Conservation (phyloP, 1,140 invertebrate genomes). For the Brachystomella parvula region DNA sequence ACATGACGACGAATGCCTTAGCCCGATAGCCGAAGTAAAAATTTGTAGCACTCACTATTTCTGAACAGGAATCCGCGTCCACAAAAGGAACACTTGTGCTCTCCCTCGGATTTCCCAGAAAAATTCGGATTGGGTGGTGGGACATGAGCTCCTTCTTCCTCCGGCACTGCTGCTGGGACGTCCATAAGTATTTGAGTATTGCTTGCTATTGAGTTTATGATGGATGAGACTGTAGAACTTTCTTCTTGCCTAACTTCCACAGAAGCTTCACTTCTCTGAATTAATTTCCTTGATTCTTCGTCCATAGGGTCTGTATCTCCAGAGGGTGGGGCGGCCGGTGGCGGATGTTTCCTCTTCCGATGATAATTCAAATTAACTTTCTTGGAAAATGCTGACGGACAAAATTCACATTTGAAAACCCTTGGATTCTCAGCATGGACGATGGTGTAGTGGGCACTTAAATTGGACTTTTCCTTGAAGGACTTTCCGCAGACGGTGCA, state of each 20-base stretch:
- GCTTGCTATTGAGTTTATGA: conserved; percentile 1
- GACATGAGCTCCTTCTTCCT: conserved; percentile 22
- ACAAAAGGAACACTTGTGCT: conserved; percentile 36
- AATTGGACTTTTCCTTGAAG: conserved; percentile 33
- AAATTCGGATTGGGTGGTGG: neutral
- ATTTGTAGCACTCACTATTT: conserved; percentile 18
- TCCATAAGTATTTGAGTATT: no score
- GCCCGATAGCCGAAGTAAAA: no score
- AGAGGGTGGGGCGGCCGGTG: conserved; percentile 8
- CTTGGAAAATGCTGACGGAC: conserved; percentile 34
- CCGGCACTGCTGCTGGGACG: no score
- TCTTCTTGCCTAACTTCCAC: no score
- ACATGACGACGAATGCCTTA: no score
- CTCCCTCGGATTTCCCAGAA: conserved; percentile 34
- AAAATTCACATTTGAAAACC: conserved; percentile 35
- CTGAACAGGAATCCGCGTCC: conserved; percentile 35
- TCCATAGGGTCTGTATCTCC: no score
- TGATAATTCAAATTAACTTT: conserved; percentile 35
- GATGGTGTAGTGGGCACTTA: conserved; percentile 27
- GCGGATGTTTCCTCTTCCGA: conserved; percentile 34
- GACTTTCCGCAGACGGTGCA: conserved; percentile 31
- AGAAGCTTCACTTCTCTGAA: no score
- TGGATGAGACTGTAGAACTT: neutral
- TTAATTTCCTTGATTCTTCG: no score
- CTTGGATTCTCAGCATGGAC: conserved; percentile 31